Base-by-base conservation (phyloP, 2,113 vertebrate genomes). In the Nanger granti region DNA sequence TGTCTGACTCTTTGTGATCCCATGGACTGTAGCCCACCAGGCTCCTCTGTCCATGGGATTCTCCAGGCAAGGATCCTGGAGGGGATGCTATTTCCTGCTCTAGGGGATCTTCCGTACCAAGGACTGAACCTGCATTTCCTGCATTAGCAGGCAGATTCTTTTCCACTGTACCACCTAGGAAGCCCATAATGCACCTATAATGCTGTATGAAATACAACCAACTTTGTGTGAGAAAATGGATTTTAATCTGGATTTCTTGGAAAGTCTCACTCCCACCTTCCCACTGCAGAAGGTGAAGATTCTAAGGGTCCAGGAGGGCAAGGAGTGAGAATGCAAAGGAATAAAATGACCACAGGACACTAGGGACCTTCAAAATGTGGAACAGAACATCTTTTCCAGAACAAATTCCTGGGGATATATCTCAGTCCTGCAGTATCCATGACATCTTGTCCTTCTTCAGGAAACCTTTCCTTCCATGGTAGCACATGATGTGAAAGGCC, bases 401-500 rank as follows among this genome's bases (percentile, higher is more conserved):
- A 84, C 20, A 24, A n/a, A 59, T 57, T 60, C 22, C 24, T 18
- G 11, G 24, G 22, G n/a, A 55, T 34, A 57, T 12, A 31, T 79
- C 64, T 73, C 26, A 80, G 1, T 14, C 31, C 26, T 93, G 34
- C 6, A 64, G 8, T 49, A 10, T 11, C 26, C 17, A 11, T 22
- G 17, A 11, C 44, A 66, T 57, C 18, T 24, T 55, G 5, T 13
- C 7, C 37, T 5, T 69, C 57, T 69, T 76, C 31, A 66, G 55
- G 17, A 92, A 92, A 47, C 2, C 34, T 13, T 94, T 80, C 41
- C 14, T 94, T 73, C 41, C 18, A 4, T 26, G 41, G 29, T 2
- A 55, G 4, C 8, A 37, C 13, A 13, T n/a, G 9, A 95, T 13
- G 29, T 12, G 0, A 9, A 28, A 4, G 0, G 4, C 28, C 17